These are phyloP conservation scores for Hiodon tergisus DNA, from an alignment of 2,113 vertebrate genomes.

Conservation along the genomic window DNA sequence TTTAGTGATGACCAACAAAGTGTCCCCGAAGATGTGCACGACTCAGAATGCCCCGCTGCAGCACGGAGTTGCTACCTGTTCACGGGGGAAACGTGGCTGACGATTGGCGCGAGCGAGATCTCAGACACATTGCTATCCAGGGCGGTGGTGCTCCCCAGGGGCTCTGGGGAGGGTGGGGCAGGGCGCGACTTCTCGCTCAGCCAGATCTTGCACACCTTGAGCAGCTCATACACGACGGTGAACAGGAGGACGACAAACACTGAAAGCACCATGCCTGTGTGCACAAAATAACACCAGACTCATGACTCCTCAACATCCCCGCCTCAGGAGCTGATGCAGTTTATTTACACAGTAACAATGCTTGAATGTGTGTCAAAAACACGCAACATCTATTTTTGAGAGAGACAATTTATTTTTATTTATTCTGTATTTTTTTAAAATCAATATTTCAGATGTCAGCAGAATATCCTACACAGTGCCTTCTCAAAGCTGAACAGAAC, in stretches of 20 bases:
- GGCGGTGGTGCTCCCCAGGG: conserved; percentile 36
- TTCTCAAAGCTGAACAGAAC: too few relatives aligned
- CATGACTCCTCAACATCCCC: too few relatives aligned
- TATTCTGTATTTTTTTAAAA: too few relatives aligned
- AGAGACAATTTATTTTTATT: too few relatives aligned
- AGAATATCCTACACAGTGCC: too few relatives aligned
- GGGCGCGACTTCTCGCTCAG: conserved; percentile 44
- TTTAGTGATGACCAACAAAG: too few relatives aligned
- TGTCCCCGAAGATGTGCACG: background rate
- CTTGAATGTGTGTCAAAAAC: background rate
- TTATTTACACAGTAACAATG: background rate
- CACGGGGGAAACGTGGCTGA: background rate
- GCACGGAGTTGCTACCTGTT: conserved; percentile 39
- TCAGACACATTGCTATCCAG: conserved; percentile 44
- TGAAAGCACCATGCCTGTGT: conserved; percentile 76
- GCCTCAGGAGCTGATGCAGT: too few relatives aligned
- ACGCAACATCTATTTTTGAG: too few relatives aligned
- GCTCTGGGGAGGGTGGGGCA: conserved; percentile 31
- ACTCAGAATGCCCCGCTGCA: background rate
- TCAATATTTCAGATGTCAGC: too few relatives aligned
- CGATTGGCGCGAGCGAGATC: conserved; percentile 43
- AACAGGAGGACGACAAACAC: conserved; percentile 78
- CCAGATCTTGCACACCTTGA: conserved; percentile 77
- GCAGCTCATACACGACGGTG: conserved; percentile 74
- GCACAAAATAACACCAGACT: background rate